phyloP scores from a whole-genome alignment of 2,113 vertebrate genomes.

The Crotophaga sulcirostris region DNA sequence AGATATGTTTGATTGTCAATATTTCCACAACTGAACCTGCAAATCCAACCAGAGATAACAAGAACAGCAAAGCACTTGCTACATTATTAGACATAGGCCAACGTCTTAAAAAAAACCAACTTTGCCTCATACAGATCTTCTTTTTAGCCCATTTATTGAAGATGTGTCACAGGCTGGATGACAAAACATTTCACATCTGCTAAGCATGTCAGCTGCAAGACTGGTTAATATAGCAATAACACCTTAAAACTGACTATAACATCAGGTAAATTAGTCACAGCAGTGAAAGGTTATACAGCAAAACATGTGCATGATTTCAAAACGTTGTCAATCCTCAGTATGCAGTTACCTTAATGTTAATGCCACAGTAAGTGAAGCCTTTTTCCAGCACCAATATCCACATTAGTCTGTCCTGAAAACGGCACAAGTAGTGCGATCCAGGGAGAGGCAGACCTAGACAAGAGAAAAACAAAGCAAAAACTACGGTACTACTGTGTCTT shows the following conservation, averaged over 20 bases:
- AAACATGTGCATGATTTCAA: background rate
- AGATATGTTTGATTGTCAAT: background rate
- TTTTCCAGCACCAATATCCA: slow-evolving; percentile 94
- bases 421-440: slow-evolving; percentile 94
- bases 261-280: background rate
- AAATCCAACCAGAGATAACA: background rate
- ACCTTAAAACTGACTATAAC: background rate
- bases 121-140: background rate
- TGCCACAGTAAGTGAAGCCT: slow-evolving; percentile 92
- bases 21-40: background rate
- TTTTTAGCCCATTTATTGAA: background rate
- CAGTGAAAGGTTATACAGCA: background rate
- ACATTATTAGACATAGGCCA: background rate
- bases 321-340: slow-evolving; percentile 3
- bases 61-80: background rate
- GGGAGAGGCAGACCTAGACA: slow-evolving; percentile 85
- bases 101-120: background rate
- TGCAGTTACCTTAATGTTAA: slow-evolving; percentile 91
- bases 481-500: background rate
- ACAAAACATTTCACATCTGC: background rate
- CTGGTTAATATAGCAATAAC: background rate
- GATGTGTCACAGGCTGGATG: background rate
- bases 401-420: slow-evolving; percentile 93
- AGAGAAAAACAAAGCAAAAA: background rate
- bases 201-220: background rate